Conservation (phyloP, 2,888 invertebrate species). For the Cephus pulcher region DNA sequence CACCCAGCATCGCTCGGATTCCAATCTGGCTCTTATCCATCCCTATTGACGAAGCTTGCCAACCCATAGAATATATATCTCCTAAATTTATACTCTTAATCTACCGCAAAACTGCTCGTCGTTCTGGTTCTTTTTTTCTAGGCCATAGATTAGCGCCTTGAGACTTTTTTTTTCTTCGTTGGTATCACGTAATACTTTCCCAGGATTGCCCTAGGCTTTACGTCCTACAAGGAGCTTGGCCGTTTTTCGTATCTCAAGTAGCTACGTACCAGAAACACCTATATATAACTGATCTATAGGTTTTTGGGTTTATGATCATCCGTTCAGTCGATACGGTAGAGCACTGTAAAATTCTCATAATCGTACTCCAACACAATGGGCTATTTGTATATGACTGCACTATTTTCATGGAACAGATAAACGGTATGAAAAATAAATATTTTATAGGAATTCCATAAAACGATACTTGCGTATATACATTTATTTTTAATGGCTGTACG, state of each 20-base stretch:
- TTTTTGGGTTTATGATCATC: neutral
- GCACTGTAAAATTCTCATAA: neutral
- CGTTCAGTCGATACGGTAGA: neutral
- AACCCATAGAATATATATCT: conserved; percentile 20
- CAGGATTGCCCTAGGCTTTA: neutral
- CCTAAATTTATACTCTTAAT: conserved; percentile 32
- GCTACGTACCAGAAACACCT: neutral
- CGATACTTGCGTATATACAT: neutral
- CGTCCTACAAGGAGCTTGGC: neutral
- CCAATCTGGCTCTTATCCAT: neutral
- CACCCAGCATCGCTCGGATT: neutral
- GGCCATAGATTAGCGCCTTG: conserved; percentile 18
- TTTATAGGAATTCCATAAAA: neutral
- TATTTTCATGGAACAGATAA: neutral
- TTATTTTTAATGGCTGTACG: neutral
- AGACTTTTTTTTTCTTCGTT: neutral
- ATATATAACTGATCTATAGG: neutral
- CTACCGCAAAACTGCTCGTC: conserved; percentile 25
- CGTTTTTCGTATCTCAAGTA: neutral
- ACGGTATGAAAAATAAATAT: neutral
- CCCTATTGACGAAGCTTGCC: neutral
- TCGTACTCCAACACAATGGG: neutral
- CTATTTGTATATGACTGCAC: neutral
- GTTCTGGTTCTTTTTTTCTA: conserved; percentile 16
- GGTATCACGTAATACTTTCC: neutral